phyloP scores from a whole-genome alignment of 2,888 invertebrate genomes.

The Dusona sp. region DNA sequence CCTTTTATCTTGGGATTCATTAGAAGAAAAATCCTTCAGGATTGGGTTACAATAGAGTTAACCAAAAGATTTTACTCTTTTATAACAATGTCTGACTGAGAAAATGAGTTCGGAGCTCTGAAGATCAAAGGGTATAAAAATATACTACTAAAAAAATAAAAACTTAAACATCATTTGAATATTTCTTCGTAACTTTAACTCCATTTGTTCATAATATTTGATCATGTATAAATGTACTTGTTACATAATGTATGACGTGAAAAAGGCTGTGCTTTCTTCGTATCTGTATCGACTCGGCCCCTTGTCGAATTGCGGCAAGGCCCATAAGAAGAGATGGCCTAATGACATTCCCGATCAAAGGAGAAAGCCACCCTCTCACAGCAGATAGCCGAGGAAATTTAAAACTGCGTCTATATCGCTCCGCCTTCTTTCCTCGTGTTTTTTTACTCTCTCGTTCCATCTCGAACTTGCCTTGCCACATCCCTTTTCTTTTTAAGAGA shows the following conservation, averaged over 20 bases:
- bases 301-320: constrained; percentile 67
- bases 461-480: constrained; percentile 31
- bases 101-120: not conserved
- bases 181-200: not conserved
- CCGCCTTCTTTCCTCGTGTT: constrained; percentile 70
- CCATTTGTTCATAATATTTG: not conserved
- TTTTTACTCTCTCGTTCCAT: constrained; percentile 44
- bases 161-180: not conserved
- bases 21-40: not conserved
- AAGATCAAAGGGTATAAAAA: not conserved
- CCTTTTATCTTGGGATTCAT: not conserved
- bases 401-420: constrained; percentile 76
- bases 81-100: not conserved
- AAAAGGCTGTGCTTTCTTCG: constrained; percentile 31
- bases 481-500: constrained; percentile 63
- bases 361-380: constrained; percentile 73
- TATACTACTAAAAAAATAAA: not conserved
- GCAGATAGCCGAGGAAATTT: constrained; percentile 80
- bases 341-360: constrained; percentile 82
- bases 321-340: constrained; percentile 75
- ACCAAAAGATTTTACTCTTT: not conserved
- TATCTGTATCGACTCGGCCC: constrained; percentile 48
- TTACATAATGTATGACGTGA: constrained; percentile 5
- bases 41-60: not conserved
- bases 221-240: not conserved